Evolutionary conservation across 2,113 vertebrate genomes (phyloP).

Genomic region (Orientallactaga bullata): DNA sequence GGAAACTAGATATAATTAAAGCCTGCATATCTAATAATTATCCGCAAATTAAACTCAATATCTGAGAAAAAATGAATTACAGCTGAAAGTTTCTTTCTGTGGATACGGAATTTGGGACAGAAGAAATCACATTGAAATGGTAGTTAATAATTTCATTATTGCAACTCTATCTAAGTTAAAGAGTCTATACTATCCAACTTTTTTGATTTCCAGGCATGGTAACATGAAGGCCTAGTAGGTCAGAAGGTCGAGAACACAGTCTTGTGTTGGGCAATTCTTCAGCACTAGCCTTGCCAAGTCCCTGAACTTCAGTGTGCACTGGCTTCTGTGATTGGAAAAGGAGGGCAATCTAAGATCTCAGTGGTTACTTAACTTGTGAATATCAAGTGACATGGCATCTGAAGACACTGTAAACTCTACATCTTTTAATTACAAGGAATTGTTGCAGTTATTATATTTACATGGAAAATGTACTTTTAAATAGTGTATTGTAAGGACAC

Average conservation of each 20-base stretch:
- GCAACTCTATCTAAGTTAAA: neutral
- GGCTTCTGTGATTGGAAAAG: neutral
- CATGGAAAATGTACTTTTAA: neutral
- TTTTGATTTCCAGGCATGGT: neutral
- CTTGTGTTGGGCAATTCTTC: neutral
- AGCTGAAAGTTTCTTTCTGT: neutral
- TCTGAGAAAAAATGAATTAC: conserved; percentile 34
- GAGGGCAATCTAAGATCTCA: neutral
- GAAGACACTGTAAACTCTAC: neutral
- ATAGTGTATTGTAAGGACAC: neutral
- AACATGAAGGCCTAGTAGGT: neutral
- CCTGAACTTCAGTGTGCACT: neutral
- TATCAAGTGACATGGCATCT: neutral
- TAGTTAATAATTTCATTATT: neutral
- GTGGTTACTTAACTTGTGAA: neutral
- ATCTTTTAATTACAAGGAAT: neutral
- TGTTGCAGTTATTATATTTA: neutral
- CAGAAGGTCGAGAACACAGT: neutral
- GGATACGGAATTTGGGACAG: neutral
- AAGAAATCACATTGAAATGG: neutral
- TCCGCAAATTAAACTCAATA: conserved; percentile 1
- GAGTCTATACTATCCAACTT: neutral
- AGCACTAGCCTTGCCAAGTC: neutral
- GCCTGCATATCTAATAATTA: neutral
- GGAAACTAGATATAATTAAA: conserved; percentile 14